Evolutionary conservation across 2,797 vertebrate genomes (phyloP).

Genomic region (Channallabes apus): DNA sequence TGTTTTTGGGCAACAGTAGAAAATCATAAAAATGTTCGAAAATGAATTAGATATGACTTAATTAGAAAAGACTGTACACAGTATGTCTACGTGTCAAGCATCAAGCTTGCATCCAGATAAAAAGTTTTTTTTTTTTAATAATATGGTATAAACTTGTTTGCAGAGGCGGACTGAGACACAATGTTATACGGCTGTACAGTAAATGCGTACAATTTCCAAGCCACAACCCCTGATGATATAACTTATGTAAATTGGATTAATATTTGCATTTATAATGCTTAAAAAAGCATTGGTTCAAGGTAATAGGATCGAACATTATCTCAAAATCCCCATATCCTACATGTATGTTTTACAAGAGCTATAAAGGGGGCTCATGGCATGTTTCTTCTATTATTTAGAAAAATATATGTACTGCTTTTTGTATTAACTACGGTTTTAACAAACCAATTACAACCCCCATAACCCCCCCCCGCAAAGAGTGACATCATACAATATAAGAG

Average conservation of each 20-base stretch:
- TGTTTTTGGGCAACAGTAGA: background rate
- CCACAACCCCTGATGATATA: background rate
- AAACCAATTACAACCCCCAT: too few relatives aligned
- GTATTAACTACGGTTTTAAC: too few relatives aligned
- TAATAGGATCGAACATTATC: background rate
- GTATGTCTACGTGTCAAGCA: background rate
- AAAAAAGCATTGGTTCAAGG: background rate
- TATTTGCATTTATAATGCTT: background rate
- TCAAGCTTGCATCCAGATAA: background rate
- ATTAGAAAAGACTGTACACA: background rate
- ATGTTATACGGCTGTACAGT: background rate
- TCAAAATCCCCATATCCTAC: background rate
- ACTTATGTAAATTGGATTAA: background rate
- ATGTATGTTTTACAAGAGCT: background rate
- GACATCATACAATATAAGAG: too few relatives aligned
- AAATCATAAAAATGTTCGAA: background rate
- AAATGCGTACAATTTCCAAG: background rate
- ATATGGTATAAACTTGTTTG: background rate
- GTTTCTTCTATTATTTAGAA: background rate
- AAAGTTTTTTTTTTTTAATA: background rate
- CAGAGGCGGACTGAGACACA: background rate
- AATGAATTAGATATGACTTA: background rate
- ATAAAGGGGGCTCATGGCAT: background rate
- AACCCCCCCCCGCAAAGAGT: too few relatives aligned
- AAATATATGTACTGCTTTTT: too few relatives aligned